A percentile compares a stretch with the other conserved stretches of the same genome.
Evolutionary conservation across 2,113 vertebrate genomes (phyloP).

Genomic region (Struthio camelus): DNA sequence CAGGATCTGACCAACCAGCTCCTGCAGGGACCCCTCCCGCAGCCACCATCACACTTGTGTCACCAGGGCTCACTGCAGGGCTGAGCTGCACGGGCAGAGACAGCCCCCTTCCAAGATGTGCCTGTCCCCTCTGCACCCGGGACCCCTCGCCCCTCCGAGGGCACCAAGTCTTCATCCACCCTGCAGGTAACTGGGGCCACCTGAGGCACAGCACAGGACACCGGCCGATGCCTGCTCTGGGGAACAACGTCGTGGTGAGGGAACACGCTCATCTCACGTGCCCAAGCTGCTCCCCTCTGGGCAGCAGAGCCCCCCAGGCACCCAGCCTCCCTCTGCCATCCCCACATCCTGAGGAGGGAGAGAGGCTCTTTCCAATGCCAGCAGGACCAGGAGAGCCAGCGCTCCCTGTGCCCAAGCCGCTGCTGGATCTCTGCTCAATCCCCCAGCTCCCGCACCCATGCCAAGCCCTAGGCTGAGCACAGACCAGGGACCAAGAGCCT

Average conservation of each 20-base stretch:
- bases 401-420: not conserved
- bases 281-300: not conserved
- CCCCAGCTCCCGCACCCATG: not conserved
- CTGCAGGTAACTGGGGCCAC: not conserved
- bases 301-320: not conserved
- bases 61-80: no score
- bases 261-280: not conserved
- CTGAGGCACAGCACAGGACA: not conserved
- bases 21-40: no score
- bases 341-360: not conserved
- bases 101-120: no score
- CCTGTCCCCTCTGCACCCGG: no score
- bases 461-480: not conserved
- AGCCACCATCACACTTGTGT: no score
- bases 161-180: not conserved
- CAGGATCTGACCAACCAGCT: not conserved
- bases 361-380: not conserved
- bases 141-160: not conserved
- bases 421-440: no score
- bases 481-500: not conserved
- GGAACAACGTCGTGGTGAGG: not conserved
- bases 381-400: accelerated
- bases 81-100: no score
- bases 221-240: not conserved
- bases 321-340: not conserved